Evolutionary conservation across 2,888 invertebrate genomes (phyloP), one percentile per base, ranked within the genome.

Genomic region (Pammene aurita): DNA sequence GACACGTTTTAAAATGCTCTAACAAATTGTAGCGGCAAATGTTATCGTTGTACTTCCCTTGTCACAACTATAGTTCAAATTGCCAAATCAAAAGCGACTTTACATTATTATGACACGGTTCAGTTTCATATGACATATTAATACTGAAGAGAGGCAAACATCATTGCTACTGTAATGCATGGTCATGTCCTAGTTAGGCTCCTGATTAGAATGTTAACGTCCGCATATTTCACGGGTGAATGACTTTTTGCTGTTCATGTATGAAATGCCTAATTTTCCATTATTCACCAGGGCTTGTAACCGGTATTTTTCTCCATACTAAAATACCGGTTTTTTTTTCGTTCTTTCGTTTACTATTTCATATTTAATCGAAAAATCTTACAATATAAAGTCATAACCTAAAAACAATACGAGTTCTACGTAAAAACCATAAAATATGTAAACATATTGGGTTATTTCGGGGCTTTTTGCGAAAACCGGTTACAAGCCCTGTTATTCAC

Each of bases 201-300:
- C 9, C 68, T 68, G 68, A 68, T 68, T 63, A 68, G 68, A 64
- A 64, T 68, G 57, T 63, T 58, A 58, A 64, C 44, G 35, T 35
- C 52, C 57, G 42, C 44, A 38, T 56, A 16, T 16, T 68, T 64
- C 18, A 14, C 44, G 52, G 67, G 63, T 68, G 42, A 68, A 44
- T 52, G 67, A 68, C 63, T 42, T 34, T 56, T 18, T 35, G 46
- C 26, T 5, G 34, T 60, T 50, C 35, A 13, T 14, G 48, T n/a
- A 55, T 10, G 0, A n/a, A 35, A 38, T 35, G 16, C 7, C 14
- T 48, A 14, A 50, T 50, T 38, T 38, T 26, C 26, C 26, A 26
- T 26, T 26, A 26, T 26, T n/a, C n/a, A n/a, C n/a, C n/a, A n/a
- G n/a, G n/a, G n/a, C n/a, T n/a, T n/a, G n/a, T n/a, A n/a, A n/a